phyloP scores from a whole-genome alignment of 53 echinoderm and acorn worm genomes.

The Temnopleurus reevesii region DNA sequence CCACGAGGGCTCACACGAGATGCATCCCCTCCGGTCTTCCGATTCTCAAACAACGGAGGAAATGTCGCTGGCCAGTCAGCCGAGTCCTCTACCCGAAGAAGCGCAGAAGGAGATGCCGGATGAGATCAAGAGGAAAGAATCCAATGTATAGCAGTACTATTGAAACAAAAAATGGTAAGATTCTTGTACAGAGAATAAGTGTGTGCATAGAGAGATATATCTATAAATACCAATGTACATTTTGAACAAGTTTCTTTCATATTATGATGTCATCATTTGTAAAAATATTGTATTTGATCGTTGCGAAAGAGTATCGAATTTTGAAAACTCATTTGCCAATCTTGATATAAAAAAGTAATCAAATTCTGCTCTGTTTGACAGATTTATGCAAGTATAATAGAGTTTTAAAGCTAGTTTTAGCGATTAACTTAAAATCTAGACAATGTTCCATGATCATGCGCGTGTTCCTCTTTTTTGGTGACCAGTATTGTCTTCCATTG shows the following conservation, averaged over 20 bases:
- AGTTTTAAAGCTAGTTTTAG: not conserved
- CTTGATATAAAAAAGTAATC: not conserved
- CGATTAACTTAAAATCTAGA: no score
- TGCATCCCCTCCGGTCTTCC: slow-evolving; percentile 36
- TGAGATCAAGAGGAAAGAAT: slow-evolving; percentile 48
- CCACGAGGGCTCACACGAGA: slow-evolving; percentile 10
- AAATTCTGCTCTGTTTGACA: not conserved
- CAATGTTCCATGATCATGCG: no score
- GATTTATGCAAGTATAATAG: not conserved
- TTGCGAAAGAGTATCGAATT: not conserved
- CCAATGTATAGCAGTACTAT: slow-evolving; percentile 41
- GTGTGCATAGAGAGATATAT: slow-evolving; percentile 12
- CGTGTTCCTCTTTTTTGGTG: no score
- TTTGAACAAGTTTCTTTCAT: slow-evolving; percentile 13
- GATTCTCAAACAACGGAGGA: slow-evolving; percentile 53
- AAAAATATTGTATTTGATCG: not conserved
- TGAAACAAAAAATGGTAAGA: slow-evolving; percentile 15
- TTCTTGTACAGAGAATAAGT: slow-evolving; percentile 16
- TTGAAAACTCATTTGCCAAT: no score
- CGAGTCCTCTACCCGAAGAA: slow-evolving; percentile 53
- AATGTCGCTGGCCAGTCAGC: slow-evolving; percentile 35
- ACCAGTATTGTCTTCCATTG: not conserved
- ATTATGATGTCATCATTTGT: not conserved
- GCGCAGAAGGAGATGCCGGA: slow-evolving; percentile 38
- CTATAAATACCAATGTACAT: not conserved